These are phyloP conservation scores for Pyrrhosoma nymphula DNA, from an alignment of 2,888 invertebrate genomes.

Conservation along the genomic window DNA sequence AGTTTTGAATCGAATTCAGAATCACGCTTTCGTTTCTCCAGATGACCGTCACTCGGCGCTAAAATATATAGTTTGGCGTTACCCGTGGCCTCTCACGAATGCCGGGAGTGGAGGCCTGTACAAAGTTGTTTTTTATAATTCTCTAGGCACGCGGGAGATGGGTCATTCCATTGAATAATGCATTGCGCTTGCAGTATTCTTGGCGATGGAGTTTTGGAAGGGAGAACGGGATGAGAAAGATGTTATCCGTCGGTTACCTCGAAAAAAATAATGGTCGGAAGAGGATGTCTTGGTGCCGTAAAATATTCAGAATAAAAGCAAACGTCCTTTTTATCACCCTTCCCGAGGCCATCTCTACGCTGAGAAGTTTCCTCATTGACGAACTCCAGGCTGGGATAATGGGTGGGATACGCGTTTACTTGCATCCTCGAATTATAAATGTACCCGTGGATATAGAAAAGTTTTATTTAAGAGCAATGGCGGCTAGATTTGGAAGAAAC, in stretches of 20 bases:
- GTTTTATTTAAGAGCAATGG: no score
- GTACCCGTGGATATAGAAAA: background rate
- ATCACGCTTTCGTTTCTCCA: background rate
- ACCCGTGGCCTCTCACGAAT: background rate
- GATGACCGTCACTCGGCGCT: background rate
- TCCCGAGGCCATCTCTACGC: background rate
- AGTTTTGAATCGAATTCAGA: background rate
- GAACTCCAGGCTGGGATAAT: background rate
- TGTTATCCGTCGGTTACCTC: background rate
- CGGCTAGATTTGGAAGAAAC: background rate
- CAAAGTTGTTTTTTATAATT: background rate
- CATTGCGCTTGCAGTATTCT: background rate
- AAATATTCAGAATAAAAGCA: background rate
- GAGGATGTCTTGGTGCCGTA: background rate
- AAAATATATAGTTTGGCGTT: background rate
- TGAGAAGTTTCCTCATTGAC: background rate
- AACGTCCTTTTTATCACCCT: background rate
- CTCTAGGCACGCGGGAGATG: background rate
- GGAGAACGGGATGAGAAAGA: background rate
- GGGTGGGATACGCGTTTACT: background rate
- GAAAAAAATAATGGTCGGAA: background rate
- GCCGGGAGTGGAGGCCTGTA: background rate
- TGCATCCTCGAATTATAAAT: background rate
- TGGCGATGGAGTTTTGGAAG: background rate
- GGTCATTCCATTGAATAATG: background rate